Percentiles rank a stretch among this genome's conserved stretches.
phyloP scores from a whole-genome alignment of 2,888 invertebrate species.

The Rhamphomyia laevipes region DNA sequence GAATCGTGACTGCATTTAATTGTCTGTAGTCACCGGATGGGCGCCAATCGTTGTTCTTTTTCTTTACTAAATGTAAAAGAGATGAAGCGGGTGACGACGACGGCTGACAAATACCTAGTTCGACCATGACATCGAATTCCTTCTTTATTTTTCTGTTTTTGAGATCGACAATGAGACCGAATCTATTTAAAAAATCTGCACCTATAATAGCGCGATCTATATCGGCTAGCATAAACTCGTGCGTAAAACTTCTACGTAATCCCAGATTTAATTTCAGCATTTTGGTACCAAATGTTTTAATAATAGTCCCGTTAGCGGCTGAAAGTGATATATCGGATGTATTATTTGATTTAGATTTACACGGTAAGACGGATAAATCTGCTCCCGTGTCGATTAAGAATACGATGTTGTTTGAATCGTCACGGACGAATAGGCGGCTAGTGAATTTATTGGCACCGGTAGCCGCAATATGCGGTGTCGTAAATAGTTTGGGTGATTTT shows the following conservation, averaged over 20 bases:
- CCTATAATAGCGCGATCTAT: neutral
- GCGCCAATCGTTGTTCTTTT: too few relatives aligned
- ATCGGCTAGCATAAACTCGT: conserved; percentile 2
- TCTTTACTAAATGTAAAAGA: neutral
- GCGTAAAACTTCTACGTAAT: conserved; percentile 1
- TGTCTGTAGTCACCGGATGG: too few relatives aligned
- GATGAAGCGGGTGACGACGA: neutral
- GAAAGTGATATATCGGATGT: neutral
- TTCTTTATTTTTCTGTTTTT: neutral
- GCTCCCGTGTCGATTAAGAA: too few relatives aligned
- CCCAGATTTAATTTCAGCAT: neutral
- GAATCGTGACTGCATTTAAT: too few relatives aligned
- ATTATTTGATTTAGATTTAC: neutral
- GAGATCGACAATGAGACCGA: neutral
- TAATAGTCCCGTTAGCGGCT: conserved; percentile 4
- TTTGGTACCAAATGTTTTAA: conserved; percentile 5
- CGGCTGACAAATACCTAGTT: too few relatives aligned
- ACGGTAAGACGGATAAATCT: neutral
- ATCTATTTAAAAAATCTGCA: neutral
- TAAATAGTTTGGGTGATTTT: neutral
- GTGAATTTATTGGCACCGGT: neutral
- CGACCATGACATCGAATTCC: too few relatives aligned
- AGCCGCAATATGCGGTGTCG: neutral
- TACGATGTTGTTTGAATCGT: too few relatives aligned
- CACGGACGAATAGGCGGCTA: neutral